Evolutionary conservation across 2,888 invertebrate genomes (phyloP), one percentile per base, ranked within the genome.

Genomic region (Andrena chrysosceles): DNA sequence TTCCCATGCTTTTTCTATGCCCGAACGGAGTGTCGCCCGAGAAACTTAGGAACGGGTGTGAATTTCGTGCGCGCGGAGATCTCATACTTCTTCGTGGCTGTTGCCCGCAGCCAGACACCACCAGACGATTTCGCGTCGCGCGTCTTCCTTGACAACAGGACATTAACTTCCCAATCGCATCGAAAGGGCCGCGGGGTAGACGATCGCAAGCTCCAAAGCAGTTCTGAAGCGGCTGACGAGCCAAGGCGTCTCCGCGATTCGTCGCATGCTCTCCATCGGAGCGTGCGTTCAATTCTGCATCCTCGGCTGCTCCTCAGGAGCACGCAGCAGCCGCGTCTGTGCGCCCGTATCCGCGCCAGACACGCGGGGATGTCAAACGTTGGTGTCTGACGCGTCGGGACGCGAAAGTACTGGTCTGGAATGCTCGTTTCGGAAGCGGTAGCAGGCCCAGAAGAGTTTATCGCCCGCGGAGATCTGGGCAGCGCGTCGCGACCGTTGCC

Each of bases 221-320:
- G 70, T 60, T 84, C 70, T 78, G 69, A 78, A 82, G 69, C 63
- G 66, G 33, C 33, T 56, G 67, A 74, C 67, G 31, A 54, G 26
- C 48, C 26, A 16, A 69, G 56, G 60, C 69, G 73, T 77, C 69
- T 74, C 52, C 71, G 79, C 42, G 71, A 88, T 85, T 84, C 70
- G 81, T 84, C 84, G 20, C 77, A 77, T 56, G 56, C 23, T 52
- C 74, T 48, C 60, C 82, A 73, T 42, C 82, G 77, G 66, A 67
- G 85, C 86, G 77, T 87, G 68, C 76, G 88, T 85, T 90, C 89
- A 87, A 89, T 88, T 88, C 87, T 71, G 79, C 86, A 89, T 87
- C 82, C 86, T 85, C 63, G 71, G 68, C 56, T 82, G 81, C 76
- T 67, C 54, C 52, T 59, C n/a, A 33, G 77, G 33, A 79, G 73